Percentiles rank a stretch among this genome's conserved stretches.
Evolutionary conservation across 2,888 invertebrate genomes (phyloP).

Genomic region (Aspidiotus destructor): DNA sequence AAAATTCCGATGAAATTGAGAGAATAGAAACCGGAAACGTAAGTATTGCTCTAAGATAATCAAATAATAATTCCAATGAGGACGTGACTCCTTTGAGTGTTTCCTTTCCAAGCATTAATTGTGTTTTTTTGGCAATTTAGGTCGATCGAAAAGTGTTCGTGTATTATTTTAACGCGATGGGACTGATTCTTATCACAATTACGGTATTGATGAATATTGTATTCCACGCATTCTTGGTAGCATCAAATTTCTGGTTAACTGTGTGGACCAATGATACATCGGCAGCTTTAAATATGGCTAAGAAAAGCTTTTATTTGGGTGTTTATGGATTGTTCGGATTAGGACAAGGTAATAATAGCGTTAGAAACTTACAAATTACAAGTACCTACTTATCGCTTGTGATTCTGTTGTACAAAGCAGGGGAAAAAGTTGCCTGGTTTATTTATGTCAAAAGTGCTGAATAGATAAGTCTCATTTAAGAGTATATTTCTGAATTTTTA

Average conservation of each 20-base stretch:
- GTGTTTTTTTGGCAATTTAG: conserved; percentile 41
- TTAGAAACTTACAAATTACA: too few species aligned
- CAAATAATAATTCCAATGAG: too few species aligned
- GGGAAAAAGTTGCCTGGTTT: too few species aligned
- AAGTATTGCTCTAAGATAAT: background rate
- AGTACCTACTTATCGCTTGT: too few species aligned
- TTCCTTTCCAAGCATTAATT: too few species aligned
- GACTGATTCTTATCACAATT: conserved; percentile 58
- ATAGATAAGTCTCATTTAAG: too few species aligned
- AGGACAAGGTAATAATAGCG: conserved; percentile 57
- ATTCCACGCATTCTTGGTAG: conserved; percentile 75
- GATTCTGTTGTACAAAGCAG: too few species aligned
- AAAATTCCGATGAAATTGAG: conserved; percentile 81
- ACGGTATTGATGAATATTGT: conserved; percentile 70
- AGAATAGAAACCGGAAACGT: conserved; percentile 86
- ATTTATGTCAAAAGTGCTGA: too few species aligned
- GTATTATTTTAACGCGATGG: conserved; percentile 78
- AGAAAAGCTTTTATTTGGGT: conserved; percentile 70
- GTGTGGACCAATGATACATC: conserved; percentile 64
- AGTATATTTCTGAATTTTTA: too few species aligned
- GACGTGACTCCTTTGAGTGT: too few species aligned
- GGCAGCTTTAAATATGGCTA: conserved; percentile 44
- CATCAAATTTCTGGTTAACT: conserved; percentile 78
- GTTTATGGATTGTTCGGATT: conserved; percentile 79
- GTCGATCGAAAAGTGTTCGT: conserved; percentile 82